Evolutionary conservation across 2,113 vertebrate genomes (phyloP).

Genomic region (Poecilia latipinna): DNA sequence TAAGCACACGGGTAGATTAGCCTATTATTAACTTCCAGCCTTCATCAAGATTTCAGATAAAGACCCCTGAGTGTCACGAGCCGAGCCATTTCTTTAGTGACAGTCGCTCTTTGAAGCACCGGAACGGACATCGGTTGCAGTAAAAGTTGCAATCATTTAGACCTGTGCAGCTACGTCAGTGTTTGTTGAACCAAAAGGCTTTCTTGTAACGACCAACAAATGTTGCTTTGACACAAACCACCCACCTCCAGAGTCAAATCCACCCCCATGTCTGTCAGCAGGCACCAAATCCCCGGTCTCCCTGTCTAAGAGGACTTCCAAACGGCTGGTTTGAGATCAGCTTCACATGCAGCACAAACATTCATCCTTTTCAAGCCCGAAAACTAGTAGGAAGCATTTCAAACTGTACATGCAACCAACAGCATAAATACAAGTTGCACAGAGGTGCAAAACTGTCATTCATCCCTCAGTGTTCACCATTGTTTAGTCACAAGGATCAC

Average conservation of each 20-base stretch:
- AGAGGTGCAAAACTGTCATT: too few relatives aligned
- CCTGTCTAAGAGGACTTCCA: neutral
- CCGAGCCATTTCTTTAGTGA: slow-evolving; percentile 57
- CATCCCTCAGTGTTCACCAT: too few relatives aligned
- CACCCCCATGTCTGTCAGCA: neutral
- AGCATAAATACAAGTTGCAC: neutral
- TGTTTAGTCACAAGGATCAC: too few relatives aligned
- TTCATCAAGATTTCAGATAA: slow-evolving; percentile 54
- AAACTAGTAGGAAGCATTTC: neutral
- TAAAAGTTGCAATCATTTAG: slow-evolving; percentile 55
- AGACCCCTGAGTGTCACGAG: slow-evolving; percentile 46
- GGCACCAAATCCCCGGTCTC: neutral
- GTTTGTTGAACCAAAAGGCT: neutral
- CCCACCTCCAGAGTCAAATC: neutral
- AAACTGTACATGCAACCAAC: neutral
- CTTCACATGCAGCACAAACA: neutral
- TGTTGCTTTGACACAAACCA: neutral
- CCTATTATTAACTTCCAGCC: slow-evolving; percentile 26
- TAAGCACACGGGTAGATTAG: slow-evolving; percentile 11
- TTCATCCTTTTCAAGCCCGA: neutral
- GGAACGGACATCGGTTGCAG: slow-evolving; percentile 43
- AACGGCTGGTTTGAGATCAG: neutral
- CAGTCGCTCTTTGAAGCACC: slow-evolving; percentile 65
- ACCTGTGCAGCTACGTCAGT: slow-evolving; percentile 12
- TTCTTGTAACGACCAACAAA: slow-evolving; percentile 5